These are phyloP conservation scores for Diceros bicornis DNA, from an alignment of 2,797 vertebrate genomes.

Conservation along the genomic window DNA sequence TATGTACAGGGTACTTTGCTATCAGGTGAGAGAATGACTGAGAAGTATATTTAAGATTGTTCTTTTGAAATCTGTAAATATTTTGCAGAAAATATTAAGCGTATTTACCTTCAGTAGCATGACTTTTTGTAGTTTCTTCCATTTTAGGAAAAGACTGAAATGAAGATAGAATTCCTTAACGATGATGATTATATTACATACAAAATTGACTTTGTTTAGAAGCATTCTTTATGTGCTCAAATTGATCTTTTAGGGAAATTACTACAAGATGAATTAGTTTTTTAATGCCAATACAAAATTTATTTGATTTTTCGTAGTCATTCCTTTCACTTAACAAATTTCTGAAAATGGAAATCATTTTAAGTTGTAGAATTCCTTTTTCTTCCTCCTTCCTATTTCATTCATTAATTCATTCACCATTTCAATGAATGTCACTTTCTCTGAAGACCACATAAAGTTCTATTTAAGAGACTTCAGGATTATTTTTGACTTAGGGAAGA, in stretches of 20 bases:
- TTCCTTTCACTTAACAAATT: constrained; percentile 24
- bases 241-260: constrained; percentile 22
- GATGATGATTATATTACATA: background rate
- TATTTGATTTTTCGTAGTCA: background rate
- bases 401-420: constrained; percentile 7
- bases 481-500: constrained; percentile 7
- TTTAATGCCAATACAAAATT: background rate
- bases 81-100: constrained; percentile 35
- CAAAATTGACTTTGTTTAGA: constrained; percentile 40
- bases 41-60: background rate
- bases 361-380: constrained; percentile 30
- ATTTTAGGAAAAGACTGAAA: constrained; percentile 91
- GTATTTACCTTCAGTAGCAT: constrained; percentile 85
- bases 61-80: constrained; percentile 11
- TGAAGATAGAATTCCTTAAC: constrained; percentile 76
- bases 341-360: constrained; percentile 29
- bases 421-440: constrained; percentile 22
- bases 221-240: background rate
- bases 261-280: background rate
- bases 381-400: background rate
- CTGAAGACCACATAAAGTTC: background rate
- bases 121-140: constrained; percentile 83
- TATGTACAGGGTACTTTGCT: background rate
- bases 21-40: background rate
- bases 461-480: constrained; percentile 18